Evolutionary conservation across 1,140 invertebrate genomes (phyloP), one percentile per base, ranked within the genome.

Genomic region (Drosophila pseudoananassae): DNA sequence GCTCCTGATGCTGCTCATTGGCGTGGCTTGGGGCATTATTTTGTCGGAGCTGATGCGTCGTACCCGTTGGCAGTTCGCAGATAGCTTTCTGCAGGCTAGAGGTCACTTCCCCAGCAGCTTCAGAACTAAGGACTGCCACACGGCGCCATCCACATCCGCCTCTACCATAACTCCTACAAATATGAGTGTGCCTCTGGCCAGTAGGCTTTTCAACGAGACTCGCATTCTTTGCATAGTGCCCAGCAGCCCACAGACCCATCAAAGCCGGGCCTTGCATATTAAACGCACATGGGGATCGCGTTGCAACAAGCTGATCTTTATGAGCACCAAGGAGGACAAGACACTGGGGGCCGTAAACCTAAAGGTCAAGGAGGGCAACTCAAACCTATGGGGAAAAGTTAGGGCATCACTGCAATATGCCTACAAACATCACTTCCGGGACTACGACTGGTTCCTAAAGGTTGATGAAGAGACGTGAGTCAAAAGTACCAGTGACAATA

Each of bases 261-360:
- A 52, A 3, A 36, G 15, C 8, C 49, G 46, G 0, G 49, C 58
- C 10, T 10, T 45, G 9, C 65, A 84, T 45, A 59, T 99, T 0
- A 97, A 98, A 90, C 95, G 96, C 0, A 99, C 98, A 0, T 99
- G 98, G 98, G 98, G 97, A 0, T 95, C 95, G 81, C 93, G 98
- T n/a, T 99, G 98, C 90, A 98, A 98, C 90, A 95, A 95, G 59
- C 82, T 98, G 2, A 83, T 98, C 0, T 98, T 98, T 78, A 97
- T 98, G 96, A 98, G 97, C 81, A 96, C 95, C 0, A 92, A 92
- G 52, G 92, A 94, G 92, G 96, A 97, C 90, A 60, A 91, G 20
- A 92, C 92, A 31, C 90, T 96, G 68, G 95, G 94, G 14, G 90
- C 95, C 4, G 92, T 97, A 25, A 94, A 94, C 14, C 90, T 97